Conservation (phyloP, 2,888 invertebrate genomes). For the Agonopterix subpropinquella region DNA sequence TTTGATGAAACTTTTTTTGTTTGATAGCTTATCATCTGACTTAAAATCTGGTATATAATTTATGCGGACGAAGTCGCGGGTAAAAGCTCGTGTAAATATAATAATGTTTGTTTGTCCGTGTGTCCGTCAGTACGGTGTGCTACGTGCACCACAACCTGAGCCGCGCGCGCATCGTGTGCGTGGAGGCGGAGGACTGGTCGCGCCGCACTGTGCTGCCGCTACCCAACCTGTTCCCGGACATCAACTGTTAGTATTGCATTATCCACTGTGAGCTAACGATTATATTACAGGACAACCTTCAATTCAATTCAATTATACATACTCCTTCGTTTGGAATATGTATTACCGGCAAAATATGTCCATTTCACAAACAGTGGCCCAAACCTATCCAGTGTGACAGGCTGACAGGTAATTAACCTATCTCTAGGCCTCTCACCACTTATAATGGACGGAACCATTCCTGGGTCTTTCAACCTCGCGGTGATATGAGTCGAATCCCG, state of each 20-base stretch:
- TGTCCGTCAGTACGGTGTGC: slow-evolving; percentile 16
- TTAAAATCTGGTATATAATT: no score
- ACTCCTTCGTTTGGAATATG: no score
- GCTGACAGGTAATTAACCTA: no score
- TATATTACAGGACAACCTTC: not conserved
- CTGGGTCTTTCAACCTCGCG: not conserved
- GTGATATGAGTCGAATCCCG: not conserved
- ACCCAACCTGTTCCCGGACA: slow-evolving; percentile 78
- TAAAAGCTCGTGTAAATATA: no score
- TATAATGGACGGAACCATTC: no score
- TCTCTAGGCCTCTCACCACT: no score
- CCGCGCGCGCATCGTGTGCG: slow-evolving; percentile 77
- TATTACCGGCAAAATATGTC: no score
- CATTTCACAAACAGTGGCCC: no score
- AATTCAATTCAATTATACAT: not conserved
- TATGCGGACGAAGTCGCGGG: no score
- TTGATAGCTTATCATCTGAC: no score
- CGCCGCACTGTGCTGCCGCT: slow-evolving; percentile 74
- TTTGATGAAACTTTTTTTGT: no score
- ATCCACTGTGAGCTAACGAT: not conserved
- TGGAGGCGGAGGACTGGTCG: slow-evolving; percentile 78
- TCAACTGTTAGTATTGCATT: slow-evolving; percentile 71
- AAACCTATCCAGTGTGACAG: no score
- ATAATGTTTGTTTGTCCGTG: not conserved
- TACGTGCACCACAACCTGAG: slow-evolving; percentile 82